Evolutionary conservation across 2,113 vertebrate genomes (phyloP).

Genomic region (Thymallus thymallus): DNA sequence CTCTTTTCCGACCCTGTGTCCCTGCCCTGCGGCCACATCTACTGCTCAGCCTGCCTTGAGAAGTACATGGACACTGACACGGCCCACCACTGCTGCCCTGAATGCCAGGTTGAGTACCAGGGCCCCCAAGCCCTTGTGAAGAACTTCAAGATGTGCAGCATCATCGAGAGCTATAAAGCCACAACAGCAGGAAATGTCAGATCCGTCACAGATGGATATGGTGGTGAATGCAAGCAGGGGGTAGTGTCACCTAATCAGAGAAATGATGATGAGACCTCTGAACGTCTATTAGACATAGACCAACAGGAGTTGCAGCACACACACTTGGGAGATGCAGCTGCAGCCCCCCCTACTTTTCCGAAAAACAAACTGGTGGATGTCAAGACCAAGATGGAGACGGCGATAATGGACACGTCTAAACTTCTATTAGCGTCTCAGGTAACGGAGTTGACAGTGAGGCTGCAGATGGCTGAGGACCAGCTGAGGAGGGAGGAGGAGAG

Average conservation of each 20-base stretch:
- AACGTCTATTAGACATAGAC: neutral
- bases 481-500: conserved; percentile 50
- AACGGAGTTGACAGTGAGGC: conserved; percentile 55
- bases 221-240: neutral
- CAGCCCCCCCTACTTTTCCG: neutral
- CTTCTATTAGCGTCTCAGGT: conserved; percentile 56
- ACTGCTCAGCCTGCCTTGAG: conserved; percentile 66
- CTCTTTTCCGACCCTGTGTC: conserved; percentile 61
- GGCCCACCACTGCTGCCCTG: conserved; percentile 65
- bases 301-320: neutral
- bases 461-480: conserved; percentile 54
- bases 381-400: conserved; percentile 30
- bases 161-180: conserved; percentile 55
- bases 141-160: conserved; percentile 63
- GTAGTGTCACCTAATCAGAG: neutral
- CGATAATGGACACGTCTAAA: conserved; percentile 35
- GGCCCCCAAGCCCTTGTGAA: conserved; percentile 45
- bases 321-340: conserved; percentile 10
- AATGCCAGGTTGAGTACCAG: conserved; percentile 61
- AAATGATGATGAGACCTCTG: neutral
- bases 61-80: conserved; percentile 48
- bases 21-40: conserved; percentile 69
- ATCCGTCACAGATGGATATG: neutral
- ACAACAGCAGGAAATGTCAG: neutral
- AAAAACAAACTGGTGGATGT: neutral